These are phyloP conservation scores for Acanthurus tractus DNA, from an alignment of 2,797 vertebrate genomes.

Conservation along the genomic window DNA sequence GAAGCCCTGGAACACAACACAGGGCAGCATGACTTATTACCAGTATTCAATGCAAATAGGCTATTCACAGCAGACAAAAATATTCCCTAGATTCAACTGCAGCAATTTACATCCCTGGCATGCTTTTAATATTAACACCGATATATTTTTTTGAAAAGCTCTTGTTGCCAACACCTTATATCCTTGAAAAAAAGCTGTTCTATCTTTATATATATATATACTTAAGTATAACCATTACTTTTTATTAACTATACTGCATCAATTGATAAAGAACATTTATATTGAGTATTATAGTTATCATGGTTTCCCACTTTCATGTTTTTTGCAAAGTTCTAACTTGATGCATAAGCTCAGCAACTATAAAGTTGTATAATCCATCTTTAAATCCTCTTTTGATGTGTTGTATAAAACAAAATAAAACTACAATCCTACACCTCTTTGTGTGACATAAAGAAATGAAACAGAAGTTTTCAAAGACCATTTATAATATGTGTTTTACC, in stretches of 20 bases:
- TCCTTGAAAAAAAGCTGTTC: neutral
- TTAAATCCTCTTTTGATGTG: neutral
- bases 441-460: neutral
- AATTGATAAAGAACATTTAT: neutral
- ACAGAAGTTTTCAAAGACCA: neutral
- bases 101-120: neutral
- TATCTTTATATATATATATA: neutral
- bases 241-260: neutral
- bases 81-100: constrained; percentile 13
- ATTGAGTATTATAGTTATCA: neutral
- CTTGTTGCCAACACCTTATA: neutral
- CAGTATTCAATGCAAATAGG: constrained; percentile 24
- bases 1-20: constrained; percentile 81
- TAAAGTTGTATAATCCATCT: no score
- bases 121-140: neutral
- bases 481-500: constrained; percentile 79
- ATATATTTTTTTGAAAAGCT: neutral
- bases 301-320: neutral
- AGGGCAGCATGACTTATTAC: constrained; percentile 19
- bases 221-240: neutral
- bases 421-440: neutral
- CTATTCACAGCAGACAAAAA: constrained; percentile 15
- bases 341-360: neutral
- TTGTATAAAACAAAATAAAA: neutral
- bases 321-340: neutral